Evolutionary conservation across 23 tunicate species (phyloP).

Genomic region (Trididemnum clinides): DNA sequence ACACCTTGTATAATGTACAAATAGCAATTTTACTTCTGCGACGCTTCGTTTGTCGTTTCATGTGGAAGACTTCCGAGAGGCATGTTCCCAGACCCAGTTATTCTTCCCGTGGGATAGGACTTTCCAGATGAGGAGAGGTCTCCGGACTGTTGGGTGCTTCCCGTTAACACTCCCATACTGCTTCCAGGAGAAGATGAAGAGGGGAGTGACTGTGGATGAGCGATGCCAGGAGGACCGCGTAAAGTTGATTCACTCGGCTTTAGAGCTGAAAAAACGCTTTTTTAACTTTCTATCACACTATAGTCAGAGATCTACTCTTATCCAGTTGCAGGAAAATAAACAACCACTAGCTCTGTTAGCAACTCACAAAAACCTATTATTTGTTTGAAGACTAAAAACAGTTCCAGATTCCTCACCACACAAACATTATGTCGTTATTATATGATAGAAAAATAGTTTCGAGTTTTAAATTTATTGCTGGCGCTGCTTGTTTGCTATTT

Average conservation of each 20-base stretch:
- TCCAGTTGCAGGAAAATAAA: no score
- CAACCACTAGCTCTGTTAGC: no score
- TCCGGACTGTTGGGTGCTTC: not conserved
- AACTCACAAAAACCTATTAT: no score
- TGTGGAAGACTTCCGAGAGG: constrained; percentile 21
- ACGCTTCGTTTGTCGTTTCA: constrained; percentile 32
- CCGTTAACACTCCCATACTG: not conserved
- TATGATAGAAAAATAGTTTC: no score
- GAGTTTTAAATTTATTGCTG: no score
- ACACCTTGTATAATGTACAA: no score
- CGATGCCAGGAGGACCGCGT: constrained; percentile 66
- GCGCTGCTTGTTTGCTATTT: no score
- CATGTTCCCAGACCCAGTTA: constrained; percentile 31
- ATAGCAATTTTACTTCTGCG: constrained; percentile 1
- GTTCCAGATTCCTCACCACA: no score
- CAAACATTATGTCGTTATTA: no score
- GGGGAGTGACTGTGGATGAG: constrained; percentile 50
- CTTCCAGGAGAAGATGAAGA: constrained; percentile 22
- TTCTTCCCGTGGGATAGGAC: constrained; percentile 19
- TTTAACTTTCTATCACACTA: no score
- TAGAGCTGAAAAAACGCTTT: constrained; percentile 35
- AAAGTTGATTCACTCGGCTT: constrained; percentile 30
- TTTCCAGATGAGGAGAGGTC: constrained; percentile 48
- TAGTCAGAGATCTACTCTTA: no score
- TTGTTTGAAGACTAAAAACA: no score